These are phyloP conservation scores for Elysia chlorotica DNA, from an alignment of 1,140 invertebrate genomes.

Conservation along the genomic window DNA sequence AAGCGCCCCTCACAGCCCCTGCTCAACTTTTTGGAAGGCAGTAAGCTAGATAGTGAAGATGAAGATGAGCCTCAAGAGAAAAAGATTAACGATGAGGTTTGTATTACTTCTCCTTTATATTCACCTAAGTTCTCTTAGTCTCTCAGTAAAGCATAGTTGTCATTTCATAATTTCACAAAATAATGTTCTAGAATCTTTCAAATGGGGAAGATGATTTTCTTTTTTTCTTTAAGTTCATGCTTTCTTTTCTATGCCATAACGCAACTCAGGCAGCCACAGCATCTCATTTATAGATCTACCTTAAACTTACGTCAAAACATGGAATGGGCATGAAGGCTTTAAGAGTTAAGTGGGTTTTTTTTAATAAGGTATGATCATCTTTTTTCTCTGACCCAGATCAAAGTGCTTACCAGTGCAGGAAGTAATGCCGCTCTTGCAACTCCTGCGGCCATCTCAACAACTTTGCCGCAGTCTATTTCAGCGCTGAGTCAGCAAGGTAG, in stretches of 20 bases:
- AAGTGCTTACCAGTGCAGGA: constrained; percentile 69
- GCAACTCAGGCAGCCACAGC: too few relatives aligned
- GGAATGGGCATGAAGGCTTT: background rate
- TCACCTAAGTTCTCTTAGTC: too few relatives aligned
- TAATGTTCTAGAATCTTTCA: too few relatives aligned
- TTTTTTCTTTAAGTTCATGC: too few relatives aligned
- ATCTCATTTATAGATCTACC: too few relatives aligned
- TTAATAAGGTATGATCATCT: background rate
- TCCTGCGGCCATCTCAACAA: constrained; percentile 69
- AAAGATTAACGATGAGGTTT: constrained; percentile 49
- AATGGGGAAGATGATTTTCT: too few relatives aligned
- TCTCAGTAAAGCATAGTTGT: too few relatives aligned
- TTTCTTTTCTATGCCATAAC: too few relatives aligned
- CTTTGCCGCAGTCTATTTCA: constrained; percentile 69
- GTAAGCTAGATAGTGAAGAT: constrained; percentile 74
- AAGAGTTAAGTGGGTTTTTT: background rate
- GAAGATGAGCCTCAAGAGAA: constrained; percentile 59
- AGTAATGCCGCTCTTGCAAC: constrained; percentile 61
- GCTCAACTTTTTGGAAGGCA: constrained; percentile 74
- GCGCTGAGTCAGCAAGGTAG: constrained; percentile 57
- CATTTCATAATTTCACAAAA: too few relatives aligned
- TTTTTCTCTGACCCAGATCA: constrained; percentile 68
- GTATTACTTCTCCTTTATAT: too few relatives aligned
- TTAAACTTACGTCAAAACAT: too few relatives aligned
- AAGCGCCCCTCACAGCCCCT: constrained; percentile 78